A percentile compares a stretch with the other conserved stretches of the same genome.
Evolutionary conservation across 2,797 vertebrate species (phyloP).

Genomic region (Mormyrops boulengeri): DNA sequence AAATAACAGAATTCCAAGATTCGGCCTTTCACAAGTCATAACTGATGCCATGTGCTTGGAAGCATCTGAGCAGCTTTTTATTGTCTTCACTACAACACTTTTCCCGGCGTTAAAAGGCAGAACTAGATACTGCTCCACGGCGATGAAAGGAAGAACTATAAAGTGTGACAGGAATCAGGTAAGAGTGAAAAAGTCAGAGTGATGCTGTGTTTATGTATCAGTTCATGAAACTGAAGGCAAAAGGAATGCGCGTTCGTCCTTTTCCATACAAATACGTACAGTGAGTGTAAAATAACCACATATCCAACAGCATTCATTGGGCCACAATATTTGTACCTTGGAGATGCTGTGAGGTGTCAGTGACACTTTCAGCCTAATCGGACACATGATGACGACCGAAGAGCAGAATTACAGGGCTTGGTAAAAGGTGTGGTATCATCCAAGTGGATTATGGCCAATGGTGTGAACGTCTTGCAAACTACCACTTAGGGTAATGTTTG

Average conservation of each 20-base stretch:
- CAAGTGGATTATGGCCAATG: neutral
- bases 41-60: neutral
- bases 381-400: neutral
- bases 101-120: constrained; percentile 1
- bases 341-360: neutral
- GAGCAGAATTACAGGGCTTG: neutral
- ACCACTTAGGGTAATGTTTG: neutral
- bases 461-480: neutral
- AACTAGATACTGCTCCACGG: constrained; percentile 21
- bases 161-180: constrained; percentile 10
- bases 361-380: neutral
- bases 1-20: neutral
- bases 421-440: neutral
- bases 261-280: neutral
- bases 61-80: neutral
- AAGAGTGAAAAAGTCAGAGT: constrained; percentile 24
- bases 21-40: constrained; percentile 3
- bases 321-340: neutral
- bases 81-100: neutral
- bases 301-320: neutral
- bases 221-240: constrained; percentile 28
- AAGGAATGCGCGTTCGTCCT: constrained; percentile 33
- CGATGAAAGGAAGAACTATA: constrained; percentile 20
- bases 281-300: neutral
- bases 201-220: constrained; percentile 18